Conservation (phyloP, 1,140 invertebrate genomes). For the Chironomus tepperi region DNA sequence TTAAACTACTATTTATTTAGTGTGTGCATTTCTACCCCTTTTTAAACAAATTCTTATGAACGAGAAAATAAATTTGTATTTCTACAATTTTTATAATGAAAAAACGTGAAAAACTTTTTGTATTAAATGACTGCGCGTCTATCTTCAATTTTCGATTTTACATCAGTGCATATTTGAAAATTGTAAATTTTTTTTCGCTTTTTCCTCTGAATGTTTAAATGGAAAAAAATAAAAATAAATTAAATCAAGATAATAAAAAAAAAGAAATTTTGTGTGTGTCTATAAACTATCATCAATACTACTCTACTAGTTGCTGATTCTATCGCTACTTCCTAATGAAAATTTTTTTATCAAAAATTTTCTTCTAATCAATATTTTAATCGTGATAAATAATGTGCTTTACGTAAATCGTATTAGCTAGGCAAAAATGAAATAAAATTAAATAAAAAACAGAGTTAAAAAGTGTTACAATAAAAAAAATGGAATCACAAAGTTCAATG, state of each 20-base stretch:
- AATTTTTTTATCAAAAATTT: background rate
- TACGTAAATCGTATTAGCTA: background rate
- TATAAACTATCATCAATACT: background rate
- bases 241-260: background rate
- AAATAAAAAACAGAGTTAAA: background rate
- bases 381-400: slow-evolving; percentile 8
- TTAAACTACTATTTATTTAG: no score
- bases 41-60: no score
- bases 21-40: no score
- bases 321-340: background rate
- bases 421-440: background rate
- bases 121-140: no score
- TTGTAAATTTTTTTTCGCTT: background rate
- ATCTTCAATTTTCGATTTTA: no score
- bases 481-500: background rate
- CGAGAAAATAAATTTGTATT: no score
- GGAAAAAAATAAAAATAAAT: background rate
- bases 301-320: background rate
- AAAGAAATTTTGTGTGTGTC: background rate
- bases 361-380: slow-evolving; percentile 9
- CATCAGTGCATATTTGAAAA: background rate
- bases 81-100: no score
- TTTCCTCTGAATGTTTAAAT: background rate
- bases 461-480: background rate
- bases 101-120: no score